Conservation (phyloP, 2,797 vertebrate species). For the Lateolabrax maculatus region DNA sequence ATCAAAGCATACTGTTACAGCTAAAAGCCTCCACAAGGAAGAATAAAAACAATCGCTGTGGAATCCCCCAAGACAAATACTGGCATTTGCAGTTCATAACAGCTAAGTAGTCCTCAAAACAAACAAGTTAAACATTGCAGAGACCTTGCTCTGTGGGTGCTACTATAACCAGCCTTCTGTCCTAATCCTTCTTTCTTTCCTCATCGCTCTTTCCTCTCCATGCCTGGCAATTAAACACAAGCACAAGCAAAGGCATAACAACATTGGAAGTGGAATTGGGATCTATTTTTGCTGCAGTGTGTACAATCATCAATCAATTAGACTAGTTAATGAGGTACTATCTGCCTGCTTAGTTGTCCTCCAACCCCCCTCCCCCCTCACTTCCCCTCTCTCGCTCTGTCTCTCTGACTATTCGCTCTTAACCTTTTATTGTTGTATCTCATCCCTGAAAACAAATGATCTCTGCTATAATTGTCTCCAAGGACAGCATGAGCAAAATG, state of each 20-base stretch:
- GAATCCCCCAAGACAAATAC: conserved; percentile 38
- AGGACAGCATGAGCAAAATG: conserved; percentile 40
- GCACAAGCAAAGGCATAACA: conserved; percentile 51
- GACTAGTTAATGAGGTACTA: conserved; percentile 70
- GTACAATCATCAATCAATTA: conserved; percentile 75
- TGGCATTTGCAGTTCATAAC: conserved; percentile 38
- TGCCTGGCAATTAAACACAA: conserved; percentile 52
- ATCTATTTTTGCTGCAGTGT: conserved; percentile 59
- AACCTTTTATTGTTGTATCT: conserved; percentile 70
- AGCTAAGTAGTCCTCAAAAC: conserved; percentile 38
- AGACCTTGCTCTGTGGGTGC: not conserved
- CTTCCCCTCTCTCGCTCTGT: conserved; percentile 2
- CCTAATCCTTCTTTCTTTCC: not conserved
- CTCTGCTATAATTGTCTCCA: conserved; percentile 67
- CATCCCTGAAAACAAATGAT: conserved; percentile 71
- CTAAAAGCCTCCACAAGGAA: conserved; percentile 49
- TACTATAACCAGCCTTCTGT: conserved; percentile 1
- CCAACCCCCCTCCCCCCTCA: conserved; percentile 30
- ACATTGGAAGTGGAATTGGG: conserved; percentile 44
- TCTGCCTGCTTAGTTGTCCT: conserved; percentile 56
- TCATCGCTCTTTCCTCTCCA: conserved; percentile 9
- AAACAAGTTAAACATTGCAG: conserved; percentile 16
- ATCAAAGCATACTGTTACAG: conserved; percentile 19
- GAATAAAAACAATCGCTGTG: conserved; percentile 11
- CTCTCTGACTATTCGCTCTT: conserved; percentile 54